Evolutionary conservation across 2,113 vertebrate species (phyloP).

Genomic region (Pontoporia blainvillei): DNA sequence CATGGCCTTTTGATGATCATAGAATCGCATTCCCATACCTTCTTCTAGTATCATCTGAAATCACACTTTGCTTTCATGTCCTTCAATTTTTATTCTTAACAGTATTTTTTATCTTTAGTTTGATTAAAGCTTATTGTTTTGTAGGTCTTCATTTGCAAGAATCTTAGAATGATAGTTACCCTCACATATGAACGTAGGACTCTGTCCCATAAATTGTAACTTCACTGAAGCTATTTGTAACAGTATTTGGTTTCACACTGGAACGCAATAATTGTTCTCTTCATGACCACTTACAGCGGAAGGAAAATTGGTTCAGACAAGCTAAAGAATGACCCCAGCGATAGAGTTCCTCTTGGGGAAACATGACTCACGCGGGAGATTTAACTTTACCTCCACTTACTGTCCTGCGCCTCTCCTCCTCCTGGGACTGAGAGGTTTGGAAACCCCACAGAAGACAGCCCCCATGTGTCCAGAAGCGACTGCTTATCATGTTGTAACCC

Average conservation of each 20-base stretch:
- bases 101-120: neutral
- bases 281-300: neutral
- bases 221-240: neutral
- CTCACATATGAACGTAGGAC: neutral
- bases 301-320: neutral
- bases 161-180: neutral
- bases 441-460: slow-evolving; percentile 60
- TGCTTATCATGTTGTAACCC: slow-evolving; percentile 53
- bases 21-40: neutral
- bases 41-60: neutral
- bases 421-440: slow-evolving; percentile 14
- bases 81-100: neutral
- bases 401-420: neutral
- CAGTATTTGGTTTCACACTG: neutral
- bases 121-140: neutral
- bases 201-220: neutral
- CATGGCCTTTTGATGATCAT: neutral
- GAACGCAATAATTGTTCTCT: neutral
- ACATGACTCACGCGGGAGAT: slow-evolving; percentile 7
- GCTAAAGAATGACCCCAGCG: neutral
- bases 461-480: slow-evolving; percentile 23
- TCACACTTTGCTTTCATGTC: neutral
- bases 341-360: slow-evolving; percentile 25
- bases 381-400: slow-evolving; percentile 13
- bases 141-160: neutral